Evolutionary conservation across 2,888 invertebrate species (phyloP).

Genomic region (Tipula unca): DNA sequence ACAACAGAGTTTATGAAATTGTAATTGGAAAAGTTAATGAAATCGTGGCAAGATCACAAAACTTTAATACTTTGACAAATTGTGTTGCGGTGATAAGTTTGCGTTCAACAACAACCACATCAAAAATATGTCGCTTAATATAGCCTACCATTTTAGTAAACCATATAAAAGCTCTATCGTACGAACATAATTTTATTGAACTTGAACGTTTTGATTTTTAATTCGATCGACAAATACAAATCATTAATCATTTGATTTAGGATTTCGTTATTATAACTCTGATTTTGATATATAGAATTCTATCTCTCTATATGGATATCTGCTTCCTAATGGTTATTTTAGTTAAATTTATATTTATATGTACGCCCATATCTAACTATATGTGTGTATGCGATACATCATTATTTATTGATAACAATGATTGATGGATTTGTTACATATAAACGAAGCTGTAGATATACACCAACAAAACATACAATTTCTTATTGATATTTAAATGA

Average conservation of each 20-base stretch:
- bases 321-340: neutral
- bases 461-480: neutral
- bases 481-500: conserved; percentile 14
- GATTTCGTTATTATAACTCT: neutral
- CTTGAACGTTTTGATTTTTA: neutral
- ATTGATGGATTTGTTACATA: neutral
- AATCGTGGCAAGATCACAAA: too few relatives aligned
- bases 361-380: neutral
- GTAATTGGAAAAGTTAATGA: neutral
- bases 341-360: neutral
- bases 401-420: conserved; percentile 14
- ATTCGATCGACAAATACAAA: neutral
- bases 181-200: neutral
- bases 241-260: neutral
- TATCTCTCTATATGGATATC: neutral
- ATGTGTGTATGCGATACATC: neutral
- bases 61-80: too few relatives aligned
- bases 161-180: neutral
- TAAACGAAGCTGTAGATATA: neutral
- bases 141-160: neutral
- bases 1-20: neutral
- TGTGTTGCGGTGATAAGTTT: too few relatives aligned
- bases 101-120: too few relatives aligned
- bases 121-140: too few relatives aligned
- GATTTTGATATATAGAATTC: neutral